Evolutionary conservation across 2,888 invertebrate species (phyloP).

Genomic region (Folsomia manolachei): DNA sequence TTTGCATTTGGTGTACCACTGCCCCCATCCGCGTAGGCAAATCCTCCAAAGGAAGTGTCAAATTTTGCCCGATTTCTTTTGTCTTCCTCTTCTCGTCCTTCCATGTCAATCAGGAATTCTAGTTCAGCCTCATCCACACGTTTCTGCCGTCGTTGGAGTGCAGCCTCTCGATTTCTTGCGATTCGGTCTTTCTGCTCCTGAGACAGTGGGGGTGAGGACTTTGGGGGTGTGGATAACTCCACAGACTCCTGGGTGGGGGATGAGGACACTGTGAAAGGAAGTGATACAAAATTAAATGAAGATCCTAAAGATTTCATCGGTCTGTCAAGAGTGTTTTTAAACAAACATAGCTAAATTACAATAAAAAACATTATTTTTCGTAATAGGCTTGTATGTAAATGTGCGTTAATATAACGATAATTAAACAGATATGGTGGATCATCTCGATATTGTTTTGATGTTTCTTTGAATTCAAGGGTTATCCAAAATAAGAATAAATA

Average conservation of each 20-base stretch:
- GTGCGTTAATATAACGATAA: too few relatives aligned
- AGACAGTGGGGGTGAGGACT: not conserved
- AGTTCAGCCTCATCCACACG: slow-evolving; percentile 17
- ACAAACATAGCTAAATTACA: too few relatives aligned
- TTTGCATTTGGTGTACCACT: slow-evolving; percentile 4
- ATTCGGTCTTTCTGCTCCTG: slow-evolving; percentile 31
- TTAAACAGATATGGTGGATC: too few relatives aligned
- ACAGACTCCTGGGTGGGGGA: not conserved
- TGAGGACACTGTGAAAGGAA: slow-evolving; percentile 25
- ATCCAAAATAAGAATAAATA: too few relatives aligned
- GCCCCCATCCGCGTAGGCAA: not conserved
- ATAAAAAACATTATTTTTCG: too few relatives aligned
- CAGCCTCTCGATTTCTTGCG: slow-evolving; percentile 37
- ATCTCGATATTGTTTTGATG: too few relatives aligned
- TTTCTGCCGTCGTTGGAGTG: slow-evolving; percentile 31
- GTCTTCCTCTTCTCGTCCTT: not conserved
- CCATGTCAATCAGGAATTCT: not conserved
- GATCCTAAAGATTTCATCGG: too few relatives aligned
- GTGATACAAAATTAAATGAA: too few relatives aligned
- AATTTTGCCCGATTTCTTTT: not conserved
- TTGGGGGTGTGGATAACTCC: too few relatives aligned
- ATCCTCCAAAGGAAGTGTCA: not conserved
- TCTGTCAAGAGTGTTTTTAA: too few relatives aligned
- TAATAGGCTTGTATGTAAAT: too few relatives aligned
- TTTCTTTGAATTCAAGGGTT: too few relatives aligned